These are phyloP conservation scores for Fragum whitleyi DNA, from an alignment of 2,888 invertebrate species.

Conservation along the genomic window DNA sequence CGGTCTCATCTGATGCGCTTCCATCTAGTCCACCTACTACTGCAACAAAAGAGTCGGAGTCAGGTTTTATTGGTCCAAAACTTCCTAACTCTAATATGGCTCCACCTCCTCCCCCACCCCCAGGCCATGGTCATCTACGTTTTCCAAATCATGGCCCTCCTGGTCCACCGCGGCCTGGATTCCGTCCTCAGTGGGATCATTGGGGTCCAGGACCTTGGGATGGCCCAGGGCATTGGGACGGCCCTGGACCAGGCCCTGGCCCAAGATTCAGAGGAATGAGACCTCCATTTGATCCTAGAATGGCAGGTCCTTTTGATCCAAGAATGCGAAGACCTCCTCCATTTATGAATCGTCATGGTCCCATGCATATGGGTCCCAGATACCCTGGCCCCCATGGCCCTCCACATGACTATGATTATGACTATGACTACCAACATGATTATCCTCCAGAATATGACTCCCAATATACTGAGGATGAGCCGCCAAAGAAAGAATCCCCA, in stretches of 20 bases:
- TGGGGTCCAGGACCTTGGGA: constrained; percentile 63
- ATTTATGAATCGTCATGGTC: constrained; percentile 58
- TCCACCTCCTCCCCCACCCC: constrained; percentile 59
- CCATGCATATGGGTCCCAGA: constrained; percentile 61
- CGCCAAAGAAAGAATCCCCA: constrained; percentile 63
- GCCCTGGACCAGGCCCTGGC: constrained; percentile 57
- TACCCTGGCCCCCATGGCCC: constrained; percentile 68
- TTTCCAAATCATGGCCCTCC: constrained; percentile 69
- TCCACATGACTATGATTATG: constrained; percentile 60
- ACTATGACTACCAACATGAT: constrained; percentile 30
- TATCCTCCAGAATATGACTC: constrained; percentile 25
- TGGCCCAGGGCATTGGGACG: constrained; percentile 50
- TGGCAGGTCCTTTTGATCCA: constrained; percentile 65
- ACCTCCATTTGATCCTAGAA: constrained; percentile 67
- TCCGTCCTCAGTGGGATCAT: constrained; percentile 52
- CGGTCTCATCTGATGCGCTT: constrained; percentile 55
- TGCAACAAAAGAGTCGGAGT: constrained; percentile 51
- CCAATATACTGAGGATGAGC: constrained; percentile 46
- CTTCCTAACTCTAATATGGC: constrained; percentile 58
- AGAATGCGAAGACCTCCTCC: constrained; percentile 59
- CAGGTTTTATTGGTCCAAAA: constrained; percentile 62
- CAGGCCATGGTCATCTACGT: constrained; percentile 39
- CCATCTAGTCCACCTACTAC: constrained; percentile 55
- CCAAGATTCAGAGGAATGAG: constrained; percentile 68
- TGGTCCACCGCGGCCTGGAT: constrained; percentile 63